Evolutionary conservation across 2,888 invertebrate genomes (phyloP), one percentile per base, ranked within the genome.

Genomic region (Augiades crinisus): DNA sequence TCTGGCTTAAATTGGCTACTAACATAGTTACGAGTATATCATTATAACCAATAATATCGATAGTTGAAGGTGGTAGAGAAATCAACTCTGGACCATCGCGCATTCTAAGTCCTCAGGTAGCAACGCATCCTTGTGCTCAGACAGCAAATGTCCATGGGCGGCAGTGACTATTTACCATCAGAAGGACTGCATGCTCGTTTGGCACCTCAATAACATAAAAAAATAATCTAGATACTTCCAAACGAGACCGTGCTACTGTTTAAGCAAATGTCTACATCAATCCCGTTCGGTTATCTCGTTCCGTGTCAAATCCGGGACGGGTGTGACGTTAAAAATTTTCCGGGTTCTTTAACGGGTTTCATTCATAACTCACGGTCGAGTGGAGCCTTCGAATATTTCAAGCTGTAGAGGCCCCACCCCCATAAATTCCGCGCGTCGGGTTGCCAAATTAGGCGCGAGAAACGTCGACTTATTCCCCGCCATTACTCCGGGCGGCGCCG

Each of bases 381-480:
- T 81, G 84, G 82, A 84, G 80, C 82, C 78, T 85, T 85, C 88
- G 81, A 88, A 88, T 87, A 87, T 89, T 89, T 85, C 87, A 87
- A 79, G 77, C 81, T 75, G 82, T 76, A 79, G 70, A 75, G 70
- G 68, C 78, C 71, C 75, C 79, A 75, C 75, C 82, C 78, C 81
- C 72, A 88, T 89, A 89, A 88, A 89, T 89, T 89, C 88, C 87
- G 81, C 79, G 85, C 83, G 84, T 86, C 87, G 86, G 84, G 83
- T 79, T 87, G 88, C 88, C 87, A 89, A 89, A 88, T 89, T 88
- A 88, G 88, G 88, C 88, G 88, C 79, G 78, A 87, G 86, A 73
- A 83, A 75, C 73, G 78, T 71, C 81, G 80, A 81, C 78, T 83
- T 82, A 83, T 84, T 75, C 78, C 72, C 78, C 68, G 72, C 82